These are phyloP conservation scores for Brachionus manjavacas DNA, from an alignment of 1,140 invertebrate species.

Conservation along the genomic window DNA sequence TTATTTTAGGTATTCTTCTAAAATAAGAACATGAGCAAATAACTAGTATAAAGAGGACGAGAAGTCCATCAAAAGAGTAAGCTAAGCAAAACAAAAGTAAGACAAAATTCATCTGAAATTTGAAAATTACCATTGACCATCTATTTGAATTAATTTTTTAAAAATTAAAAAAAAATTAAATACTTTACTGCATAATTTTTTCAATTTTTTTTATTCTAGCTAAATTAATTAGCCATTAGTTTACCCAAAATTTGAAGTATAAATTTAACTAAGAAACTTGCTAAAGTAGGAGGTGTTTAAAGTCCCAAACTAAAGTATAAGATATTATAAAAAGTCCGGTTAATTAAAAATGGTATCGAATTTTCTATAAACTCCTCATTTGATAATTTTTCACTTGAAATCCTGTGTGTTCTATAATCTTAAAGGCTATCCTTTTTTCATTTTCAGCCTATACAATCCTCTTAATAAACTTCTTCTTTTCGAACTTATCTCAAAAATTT, in stretches of 20 bases:
- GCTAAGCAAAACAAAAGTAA: conserved; percentile 45
- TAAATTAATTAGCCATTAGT: not conserved
- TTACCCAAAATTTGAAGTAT: no score
- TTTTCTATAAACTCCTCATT: no score
- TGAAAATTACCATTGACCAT: not conserved
- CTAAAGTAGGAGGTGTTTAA: no score
- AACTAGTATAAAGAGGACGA: conserved; percentile 53
- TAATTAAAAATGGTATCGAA: no score
- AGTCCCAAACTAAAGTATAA: no score
- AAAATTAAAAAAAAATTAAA: not conserved
- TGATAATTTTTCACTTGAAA: not conserved
- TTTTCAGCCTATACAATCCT: not conserved
- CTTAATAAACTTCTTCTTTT: not conserved
- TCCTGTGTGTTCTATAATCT: not conserved
- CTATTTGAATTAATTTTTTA: not conserved
- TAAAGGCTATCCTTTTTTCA: not conserved
- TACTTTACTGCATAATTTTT: not conserved
- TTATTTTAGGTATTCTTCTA: conserved; percentile 52
- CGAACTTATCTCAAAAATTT: not conserved
- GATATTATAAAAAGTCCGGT: no score
- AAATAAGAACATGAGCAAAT: conserved; percentile 58
- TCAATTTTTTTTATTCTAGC: not conserved
- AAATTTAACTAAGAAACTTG: no score
- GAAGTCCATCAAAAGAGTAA: conserved; percentile 56
- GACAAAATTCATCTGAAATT: no score